Evolutionary conservation across 2,888 invertebrate genomes (phyloP).

Genomic region (Phengaris arion): DNA sequence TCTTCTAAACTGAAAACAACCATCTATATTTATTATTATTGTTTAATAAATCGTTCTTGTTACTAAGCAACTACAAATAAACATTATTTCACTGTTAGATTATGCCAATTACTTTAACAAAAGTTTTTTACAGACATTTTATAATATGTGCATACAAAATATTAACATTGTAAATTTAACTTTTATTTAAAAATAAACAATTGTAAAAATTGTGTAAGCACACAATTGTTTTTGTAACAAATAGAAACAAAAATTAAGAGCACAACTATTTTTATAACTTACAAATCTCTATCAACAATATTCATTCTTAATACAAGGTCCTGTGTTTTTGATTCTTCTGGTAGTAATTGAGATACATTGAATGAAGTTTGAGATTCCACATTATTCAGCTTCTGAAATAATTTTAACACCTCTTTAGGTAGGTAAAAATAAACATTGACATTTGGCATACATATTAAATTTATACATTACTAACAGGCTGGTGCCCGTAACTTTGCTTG

Average conservation of each 20-base stretch:
- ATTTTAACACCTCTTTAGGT: constrained; percentile 4
- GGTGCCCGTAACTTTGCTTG: no score
- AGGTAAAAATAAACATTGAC: not conserved
- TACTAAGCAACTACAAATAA: no score
- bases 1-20: constrained; percentile 71
- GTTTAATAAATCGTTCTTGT: not conserved
- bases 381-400: constrained; percentile 68
- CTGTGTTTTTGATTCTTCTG: constrained; percentile 60
- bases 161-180: no score
- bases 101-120: no score
- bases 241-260: not conserved
- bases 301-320: constrained; percentile 67
- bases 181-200: no score
- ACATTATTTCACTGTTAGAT: no score
- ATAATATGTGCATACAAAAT: no score
- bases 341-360: constrained; percentile 50
- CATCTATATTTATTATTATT: not conserved
- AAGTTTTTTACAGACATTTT: no score
- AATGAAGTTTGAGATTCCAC: constrained; percentile 56
- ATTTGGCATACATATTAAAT: no score
- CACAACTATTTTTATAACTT: constrained; percentile 42
- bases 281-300: constrained; percentile 69
- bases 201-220: no score
- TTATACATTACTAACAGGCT: no score
- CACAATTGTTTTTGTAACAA: not conserved